Evolutionary conservation across 2,113 vertebrate genomes (phyloP).

Genomic region (Microcebus griseorufus): DNA sequence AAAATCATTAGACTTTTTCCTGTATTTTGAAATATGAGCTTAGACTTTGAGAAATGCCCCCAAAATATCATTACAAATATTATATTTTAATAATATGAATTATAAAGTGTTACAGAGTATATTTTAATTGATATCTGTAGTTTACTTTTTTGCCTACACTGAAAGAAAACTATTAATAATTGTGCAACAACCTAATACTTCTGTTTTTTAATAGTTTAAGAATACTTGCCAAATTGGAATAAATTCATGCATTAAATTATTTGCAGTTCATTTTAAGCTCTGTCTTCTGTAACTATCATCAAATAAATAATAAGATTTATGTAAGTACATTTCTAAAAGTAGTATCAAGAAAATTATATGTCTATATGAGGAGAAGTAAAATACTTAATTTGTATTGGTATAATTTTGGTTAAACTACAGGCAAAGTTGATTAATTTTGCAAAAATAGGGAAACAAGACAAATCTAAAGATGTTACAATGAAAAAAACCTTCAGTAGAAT

Average conservation of each 20-base stretch:
- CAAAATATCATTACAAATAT: neutral
- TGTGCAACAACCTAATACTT: neutral
- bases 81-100: neutral
- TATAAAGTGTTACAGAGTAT: neutral
- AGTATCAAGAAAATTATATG: neutral
- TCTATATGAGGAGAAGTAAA: neutral
- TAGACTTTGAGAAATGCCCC: neutral
- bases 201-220: neutral
- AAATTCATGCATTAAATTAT: neutral
- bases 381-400: neutral
- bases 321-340: neutral
- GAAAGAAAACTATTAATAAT: neutral
- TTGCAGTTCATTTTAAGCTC: neutral
- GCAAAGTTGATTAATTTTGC: neutral
- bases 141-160: neutral
- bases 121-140: neutral
- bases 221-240: neutral
- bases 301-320: neutral
- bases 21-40: neutral
- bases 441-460: neutral
- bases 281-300: neutral
- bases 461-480: neutral
- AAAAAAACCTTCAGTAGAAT: neutral
- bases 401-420: neutral
- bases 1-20: neutral